Conservation (phyloP, 2,113 vertebrate species). For the Coreoperca whiteheadi region DNA sequence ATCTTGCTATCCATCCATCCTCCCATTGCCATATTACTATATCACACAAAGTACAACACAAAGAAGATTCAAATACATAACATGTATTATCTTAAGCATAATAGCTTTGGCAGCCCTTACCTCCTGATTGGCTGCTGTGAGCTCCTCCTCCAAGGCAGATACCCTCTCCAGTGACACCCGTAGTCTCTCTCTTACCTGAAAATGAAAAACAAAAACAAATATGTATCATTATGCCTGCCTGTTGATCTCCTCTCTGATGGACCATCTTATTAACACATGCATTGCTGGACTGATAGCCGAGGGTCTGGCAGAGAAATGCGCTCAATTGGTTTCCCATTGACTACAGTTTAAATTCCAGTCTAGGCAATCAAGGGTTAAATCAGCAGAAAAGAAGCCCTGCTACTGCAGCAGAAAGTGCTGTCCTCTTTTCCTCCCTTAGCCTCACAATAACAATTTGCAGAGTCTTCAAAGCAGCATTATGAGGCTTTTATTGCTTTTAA, state of each 20-base stretch:
- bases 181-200: conserved; percentile 87
- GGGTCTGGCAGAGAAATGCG: neutral
- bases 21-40: neutral
- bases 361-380: conserved; percentile 8
- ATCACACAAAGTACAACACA: neutral
- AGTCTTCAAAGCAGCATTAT: conserved; percentile 32
- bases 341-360: neutral
- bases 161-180: conserved; percentile 98
- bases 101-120: conserved; percentile 74
- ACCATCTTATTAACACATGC: neutral
- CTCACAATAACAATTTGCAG: conserved; percentile 36
- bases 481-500: conserved; percentile 49
- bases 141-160: conserved; percentile 96
- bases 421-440: conserved; percentile 23
- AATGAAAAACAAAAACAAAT: conserved; percentile 13
- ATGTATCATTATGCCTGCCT: neutral
- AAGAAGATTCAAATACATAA: neutral
- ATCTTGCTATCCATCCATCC: neutral
- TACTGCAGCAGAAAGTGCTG: neutral
- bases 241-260: neutral
- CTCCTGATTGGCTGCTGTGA: conserved; percentile 96
- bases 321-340: no score
- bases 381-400: neutral
- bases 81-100: neutral
- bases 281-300: neutral